Conservation (phyloP, 2,888 invertebrate genomes). For the Plagodis dolabraria region DNA sequence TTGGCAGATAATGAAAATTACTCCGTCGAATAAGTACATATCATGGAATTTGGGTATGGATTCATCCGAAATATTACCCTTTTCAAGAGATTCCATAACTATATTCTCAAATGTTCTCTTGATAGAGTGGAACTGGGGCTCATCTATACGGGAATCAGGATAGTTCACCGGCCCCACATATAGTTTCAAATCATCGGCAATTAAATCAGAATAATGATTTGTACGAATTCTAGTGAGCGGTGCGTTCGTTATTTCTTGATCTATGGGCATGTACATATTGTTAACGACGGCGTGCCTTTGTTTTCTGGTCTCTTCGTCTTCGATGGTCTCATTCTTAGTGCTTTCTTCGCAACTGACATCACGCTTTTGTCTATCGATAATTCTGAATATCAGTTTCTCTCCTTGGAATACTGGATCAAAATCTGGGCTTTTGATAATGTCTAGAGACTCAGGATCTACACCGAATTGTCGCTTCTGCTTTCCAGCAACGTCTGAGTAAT, state of each 20-base stretch:
- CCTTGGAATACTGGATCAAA: conserved; percentile 67
- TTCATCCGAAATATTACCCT: conserved; percentile 42
- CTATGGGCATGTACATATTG: conserved; percentile 63
- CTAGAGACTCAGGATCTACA: conserved; percentile 71
- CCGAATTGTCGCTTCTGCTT: conserved; percentile 78
- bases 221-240: conserved; percentile 65
- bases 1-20: conserved; percentile 72
- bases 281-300: conserved; percentile 54
- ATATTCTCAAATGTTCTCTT: conserved; percentile 63
- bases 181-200: conserved; percentile 72
- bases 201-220: conserved; percentile 69
- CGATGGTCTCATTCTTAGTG: conserved; percentile 42
- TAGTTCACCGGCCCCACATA: conserved; percentile 72
- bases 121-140: conserved; percentile 59
- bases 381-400: conserved; percentile 60
- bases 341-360: conserved; percentile 62
- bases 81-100: conserved; percentile 50
- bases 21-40: conserved; percentile 74
- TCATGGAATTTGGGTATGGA: conserved; percentile 67
- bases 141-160: conserved; percentile 70
- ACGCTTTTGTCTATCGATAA: conserved; percentile 72
- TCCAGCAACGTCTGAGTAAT: conserved; percentile 74
- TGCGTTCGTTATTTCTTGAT: conserved; percentile 57
- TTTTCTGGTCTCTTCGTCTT: conserved; percentile 44
- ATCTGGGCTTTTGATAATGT: conserved; percentile 64